A percentile compares a stretch with the other conserved stretches of the same genome.
Evolutionary conservation across 2,888 invertebrate species (phyloP).

Genomic region (Plutella xylostella): DNA sequence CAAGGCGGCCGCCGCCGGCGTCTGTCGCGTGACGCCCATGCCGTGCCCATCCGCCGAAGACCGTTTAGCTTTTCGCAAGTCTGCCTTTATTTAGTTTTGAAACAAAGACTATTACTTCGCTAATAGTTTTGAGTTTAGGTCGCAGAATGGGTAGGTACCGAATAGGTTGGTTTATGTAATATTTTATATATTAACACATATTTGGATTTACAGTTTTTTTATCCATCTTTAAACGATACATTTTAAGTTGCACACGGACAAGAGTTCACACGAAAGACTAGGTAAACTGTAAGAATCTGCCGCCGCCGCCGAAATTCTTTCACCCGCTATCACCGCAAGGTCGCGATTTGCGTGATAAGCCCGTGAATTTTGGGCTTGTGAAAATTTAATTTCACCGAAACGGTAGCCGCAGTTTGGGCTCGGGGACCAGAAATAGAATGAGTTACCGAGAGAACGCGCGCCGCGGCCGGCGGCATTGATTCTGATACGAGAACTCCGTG

Average conservation of each 20-base stretch:
- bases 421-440: conserved; percentile 1
- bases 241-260: too few species aligned
- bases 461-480: conserved; percentile 29
- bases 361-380: conserved; percentile 5
- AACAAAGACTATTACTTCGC: conserved; percentile 37
- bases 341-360: conserved; percentile 5
- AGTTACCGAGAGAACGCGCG: conserved; percentile 13
- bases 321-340: not conserved
- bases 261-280: too few species aligned
- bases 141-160: too few species aligned
- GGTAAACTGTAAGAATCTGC: too few species aligned
- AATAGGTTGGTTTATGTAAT: too few species aligned
- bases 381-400: conserved; percentile 9
- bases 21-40: conserved; percentile 50
- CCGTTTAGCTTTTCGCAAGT: conserved; percentile 44
- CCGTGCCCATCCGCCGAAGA: conserved; percentile 55
- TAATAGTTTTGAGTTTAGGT: conserved; percentile 17
- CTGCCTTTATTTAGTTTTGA: conserved; percentile 24
- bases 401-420: not conserved
- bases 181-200: too few species aligned
- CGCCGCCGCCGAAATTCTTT: too few species aligned
- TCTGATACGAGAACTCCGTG: too few species aligned
- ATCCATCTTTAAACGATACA: too few species aligned
- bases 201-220: too few species aligned
- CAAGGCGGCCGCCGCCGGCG: too few species aligned